Conservation (phyloP, 2,888 invertebrate genomes). For the Nemotelus pantherinus region DNA sequence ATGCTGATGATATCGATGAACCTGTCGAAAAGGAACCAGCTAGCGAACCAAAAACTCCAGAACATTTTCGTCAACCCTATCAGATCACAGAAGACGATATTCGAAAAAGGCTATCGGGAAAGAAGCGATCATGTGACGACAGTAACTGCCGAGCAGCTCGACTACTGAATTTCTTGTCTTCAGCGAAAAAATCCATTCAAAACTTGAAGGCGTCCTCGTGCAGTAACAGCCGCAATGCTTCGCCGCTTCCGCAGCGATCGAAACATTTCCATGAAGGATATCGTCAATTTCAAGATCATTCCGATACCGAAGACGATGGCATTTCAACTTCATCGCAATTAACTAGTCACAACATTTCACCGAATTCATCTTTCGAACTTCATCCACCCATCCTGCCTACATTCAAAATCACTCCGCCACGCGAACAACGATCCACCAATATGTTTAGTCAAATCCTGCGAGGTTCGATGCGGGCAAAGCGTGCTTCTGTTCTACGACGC, state of each 20-base stretch:
- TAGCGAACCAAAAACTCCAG: constrained; percentile 46
- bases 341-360: constrained; percentile 57
- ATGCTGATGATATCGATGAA: constrained; percentile 47
- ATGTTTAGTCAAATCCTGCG: constrained; percentile 53
- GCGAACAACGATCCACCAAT: constrained; percentile 55
- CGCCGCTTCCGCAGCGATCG: constrained; percentile 57
- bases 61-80: constrained; percentile 54
- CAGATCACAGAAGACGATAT: constrained; percentile 55
- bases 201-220: constrained; percentile 49
- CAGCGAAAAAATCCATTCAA: constrained; percentile 55
- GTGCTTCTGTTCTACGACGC: constrained; percentile 61
- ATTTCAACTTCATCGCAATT: constrained; percentile 56
- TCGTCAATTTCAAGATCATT: constrained; percentile 50
- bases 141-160: constrained; percentile 53
- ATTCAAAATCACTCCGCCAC: constrained; percentile 62
- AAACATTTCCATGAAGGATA: constrained; percentile 53
- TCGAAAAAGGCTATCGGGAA: constrained; percentile 52
- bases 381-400: constrained; percentile 62
- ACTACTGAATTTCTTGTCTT: constrained; percentile 61
- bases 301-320: constrained; percentile 58
- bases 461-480: constrained; percentile 61
- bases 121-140: constrained; percentile 17
- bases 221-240: constrained; percentile 53
- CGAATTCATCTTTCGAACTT: constrained; percentile 62
- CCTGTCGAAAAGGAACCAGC: constrained; percentile 33